Conservation (phyloP, 2,797 vertebrate genomes). For the Sebastes steindachneri region DNA sequence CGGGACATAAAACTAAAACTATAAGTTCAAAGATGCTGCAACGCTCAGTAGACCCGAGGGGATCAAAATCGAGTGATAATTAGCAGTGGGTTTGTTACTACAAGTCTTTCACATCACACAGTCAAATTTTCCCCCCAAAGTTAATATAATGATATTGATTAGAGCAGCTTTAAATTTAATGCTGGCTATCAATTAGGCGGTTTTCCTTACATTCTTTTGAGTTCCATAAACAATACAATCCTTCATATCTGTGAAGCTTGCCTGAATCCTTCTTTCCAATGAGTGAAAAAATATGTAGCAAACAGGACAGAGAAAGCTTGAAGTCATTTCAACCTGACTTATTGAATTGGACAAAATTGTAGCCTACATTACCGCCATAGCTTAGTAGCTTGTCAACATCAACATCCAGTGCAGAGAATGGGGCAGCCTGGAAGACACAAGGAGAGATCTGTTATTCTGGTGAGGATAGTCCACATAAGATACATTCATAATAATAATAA, state of each 20-base stretch:
- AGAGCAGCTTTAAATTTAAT: not conserved
- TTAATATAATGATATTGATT: not conserved
- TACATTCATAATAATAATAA: not conserved
- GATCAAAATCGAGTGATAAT: not conserved
- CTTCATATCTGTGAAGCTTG: not conserved
- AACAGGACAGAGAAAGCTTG: not conserved
- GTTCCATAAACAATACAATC: not conserved
- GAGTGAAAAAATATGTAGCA: not conserved
- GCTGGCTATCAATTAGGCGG: no score
- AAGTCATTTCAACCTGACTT: not conserved
- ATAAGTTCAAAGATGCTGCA: no score
- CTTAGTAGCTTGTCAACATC: constrained; percentile 59
- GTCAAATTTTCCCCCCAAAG: not conserved
- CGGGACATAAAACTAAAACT: no score
- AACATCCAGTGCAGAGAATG: constrained; percentile 79
- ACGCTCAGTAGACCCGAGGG: not conserved
- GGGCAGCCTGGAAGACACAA: constrained; percentile 70
- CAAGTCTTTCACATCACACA: not conserved
- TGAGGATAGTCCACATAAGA: not conserved
- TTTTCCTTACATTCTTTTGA: not conserved
- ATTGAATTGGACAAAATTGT: not conserved
- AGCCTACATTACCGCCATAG: constrained; percentile 27
- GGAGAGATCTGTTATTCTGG: not conserved
- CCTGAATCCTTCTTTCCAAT: not conserved
- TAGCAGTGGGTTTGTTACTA: not conserved